These are phyloP conservation scores for Epinephelus fuscoguttatus DNA, from an alignment of 2,113 vertebrate genomes.

Conservation along the genomic window DNA sequence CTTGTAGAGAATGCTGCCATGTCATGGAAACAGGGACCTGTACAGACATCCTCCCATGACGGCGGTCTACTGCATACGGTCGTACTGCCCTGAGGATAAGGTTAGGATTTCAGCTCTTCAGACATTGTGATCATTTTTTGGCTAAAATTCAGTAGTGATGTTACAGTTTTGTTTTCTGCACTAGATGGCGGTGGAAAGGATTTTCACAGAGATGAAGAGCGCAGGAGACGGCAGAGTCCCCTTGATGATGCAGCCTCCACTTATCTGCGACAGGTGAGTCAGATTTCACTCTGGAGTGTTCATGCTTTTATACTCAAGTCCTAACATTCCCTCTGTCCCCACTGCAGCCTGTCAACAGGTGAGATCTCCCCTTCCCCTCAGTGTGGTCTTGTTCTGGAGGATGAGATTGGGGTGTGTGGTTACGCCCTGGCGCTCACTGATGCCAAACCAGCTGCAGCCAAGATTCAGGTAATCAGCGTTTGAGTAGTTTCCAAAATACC, in stretches of 20 bases:
- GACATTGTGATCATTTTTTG: fast-evolving
- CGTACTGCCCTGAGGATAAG: constrained; percentile 93
- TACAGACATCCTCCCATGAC: constrained; percentile 94
- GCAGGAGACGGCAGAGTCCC: constrained; percentile 84
- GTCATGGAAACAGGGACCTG: constrained; percentile 96
- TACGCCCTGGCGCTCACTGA: constrained; percentile 92
- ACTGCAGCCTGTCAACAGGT: constrained; percentile 88
- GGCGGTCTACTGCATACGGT: constrained; percentile 92
- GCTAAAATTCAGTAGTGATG: neutral
- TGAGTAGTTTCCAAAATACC: neutral
- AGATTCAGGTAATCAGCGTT: constrained; percentile 87
- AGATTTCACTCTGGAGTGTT: neutral
- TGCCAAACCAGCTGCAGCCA: constrained; percentile 90
- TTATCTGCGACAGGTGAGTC: constrained; percentile 92
- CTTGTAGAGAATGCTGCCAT: constrained; percentile 94
- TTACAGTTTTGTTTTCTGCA: constrained; percentile 15
- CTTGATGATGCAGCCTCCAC: constrained; percentile 85
- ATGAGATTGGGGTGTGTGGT: constrained; percentile 93
- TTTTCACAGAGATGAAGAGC: constrained; percentile 92
- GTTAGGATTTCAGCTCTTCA: constrained; percentile 77
- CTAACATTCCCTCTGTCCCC: neutral
- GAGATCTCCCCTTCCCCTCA: constrained; percentile 89
- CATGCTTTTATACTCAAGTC: neutral
- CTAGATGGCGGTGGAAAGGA: constrained; percentile 91
- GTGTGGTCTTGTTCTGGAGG: constrained; percentile 94